Percentiles rank a stretch among this genome's conserved stretches.
Conservation (phyloP, 2,888 invertebrate genomes). For the Nemotelus nigrinus region DNA sequence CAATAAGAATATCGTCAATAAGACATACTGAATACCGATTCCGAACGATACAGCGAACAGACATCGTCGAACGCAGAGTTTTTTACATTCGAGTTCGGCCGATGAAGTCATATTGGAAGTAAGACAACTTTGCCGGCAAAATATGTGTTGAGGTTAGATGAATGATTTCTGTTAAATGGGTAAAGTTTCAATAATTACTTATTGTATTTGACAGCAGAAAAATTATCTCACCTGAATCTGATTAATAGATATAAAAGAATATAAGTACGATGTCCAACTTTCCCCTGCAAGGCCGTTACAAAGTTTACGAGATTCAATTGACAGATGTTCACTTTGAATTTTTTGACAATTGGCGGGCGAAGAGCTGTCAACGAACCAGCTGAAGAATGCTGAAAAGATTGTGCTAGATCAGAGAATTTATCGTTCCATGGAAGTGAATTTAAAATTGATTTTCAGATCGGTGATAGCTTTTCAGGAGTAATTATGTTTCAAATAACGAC, state of each 20-base stretch:
- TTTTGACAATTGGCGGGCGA: constrained; percentile 35
- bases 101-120: constrained; percentile 26
- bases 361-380: not conserved
- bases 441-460: too few species aligned
- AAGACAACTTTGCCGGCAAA: not conserved
- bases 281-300: not conserved
- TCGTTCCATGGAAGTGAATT: too few species aligned
- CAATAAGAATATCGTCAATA: constrained; percentile 67
- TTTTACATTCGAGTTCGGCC: constrained; percentile 57
- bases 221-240: not conserved
- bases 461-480: too few species aligned
- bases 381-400: not conserved
- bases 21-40: constrained; percentile 68
- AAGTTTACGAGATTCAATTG: not conserved
- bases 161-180: not conserved
- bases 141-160: constrained; percentile 18
- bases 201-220: not conserved
- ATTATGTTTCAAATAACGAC: too few species aligned
- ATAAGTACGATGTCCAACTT: not conserved
- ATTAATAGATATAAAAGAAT: not conserved
- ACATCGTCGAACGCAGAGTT: constrained; percentile 59
- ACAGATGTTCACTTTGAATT: constrained; percentile 29
- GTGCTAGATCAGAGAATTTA: constrained; percentile 8
- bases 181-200: not conserved
- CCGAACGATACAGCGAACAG: constrained; percentile 69